Evolutionary conservation across 2,888 invertebrate genomes (phyloP).

Genomic region (Scaptomyza tumidula): DNA sequence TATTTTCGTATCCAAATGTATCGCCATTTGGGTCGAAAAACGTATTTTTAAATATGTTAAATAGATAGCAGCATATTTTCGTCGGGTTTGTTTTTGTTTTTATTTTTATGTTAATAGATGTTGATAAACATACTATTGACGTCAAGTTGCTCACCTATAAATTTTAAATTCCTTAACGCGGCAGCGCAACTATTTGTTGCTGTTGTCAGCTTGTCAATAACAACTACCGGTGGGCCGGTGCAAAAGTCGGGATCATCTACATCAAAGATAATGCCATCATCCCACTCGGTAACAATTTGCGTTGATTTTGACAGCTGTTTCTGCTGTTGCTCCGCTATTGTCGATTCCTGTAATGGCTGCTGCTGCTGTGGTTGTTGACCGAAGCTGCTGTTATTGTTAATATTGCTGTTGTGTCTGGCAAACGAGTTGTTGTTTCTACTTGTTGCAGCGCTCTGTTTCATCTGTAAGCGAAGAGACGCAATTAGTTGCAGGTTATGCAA

Average conservation of each 20-base stretch:
- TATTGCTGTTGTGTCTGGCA: constrained; percentile 41
- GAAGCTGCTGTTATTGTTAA: constrained; percentile 39
- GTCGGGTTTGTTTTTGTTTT: background rate
- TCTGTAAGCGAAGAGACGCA: constrained; percentile 61
- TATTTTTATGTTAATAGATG: background rate
- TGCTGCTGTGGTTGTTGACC: constrained; percentile 42
- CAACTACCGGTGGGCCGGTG: constrained; percentile 54
- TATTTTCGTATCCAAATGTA: background rate
- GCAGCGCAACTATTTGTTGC: constrained; percentile 52
- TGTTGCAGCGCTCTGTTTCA: constrained; percentile 78
- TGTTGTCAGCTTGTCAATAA: constrained; percentile 65
- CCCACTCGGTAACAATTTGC: constrained; percentile 83
- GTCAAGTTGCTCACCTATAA: constrained; percentile 76
- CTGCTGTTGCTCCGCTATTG: constrained; percentile 35
- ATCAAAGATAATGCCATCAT: constrained; percentile 83
- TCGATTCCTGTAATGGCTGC: constrained; percentile 24
- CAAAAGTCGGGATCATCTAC: constrained; percentile 84
- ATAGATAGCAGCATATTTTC: background rate
- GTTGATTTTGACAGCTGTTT: constrained; percentile 46
- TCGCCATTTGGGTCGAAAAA: background rate
- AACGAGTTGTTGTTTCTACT: constrained; percentile 59
- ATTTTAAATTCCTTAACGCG: constrained; percentile 65
- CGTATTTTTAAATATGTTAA: background rate
- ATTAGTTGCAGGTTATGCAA: constrained; percentile 32
- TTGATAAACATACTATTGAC: constrained; percentile 29